Evolutionary conservation across 2,797 vertebrate genomes (phyloP).

Genomic region (Parauchenoglanis ngamensis): DNA sequence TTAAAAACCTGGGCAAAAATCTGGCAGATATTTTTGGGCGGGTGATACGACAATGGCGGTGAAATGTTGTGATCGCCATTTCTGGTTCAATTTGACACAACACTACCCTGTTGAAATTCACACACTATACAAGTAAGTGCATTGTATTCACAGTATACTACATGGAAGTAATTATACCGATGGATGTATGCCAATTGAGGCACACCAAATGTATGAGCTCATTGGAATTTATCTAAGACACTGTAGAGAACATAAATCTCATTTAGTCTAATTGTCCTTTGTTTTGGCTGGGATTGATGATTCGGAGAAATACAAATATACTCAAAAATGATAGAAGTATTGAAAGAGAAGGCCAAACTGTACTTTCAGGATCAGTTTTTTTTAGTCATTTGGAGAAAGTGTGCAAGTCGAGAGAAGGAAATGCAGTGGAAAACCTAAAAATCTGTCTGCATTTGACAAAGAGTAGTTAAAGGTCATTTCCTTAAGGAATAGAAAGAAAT

Average conservation of each 20-base stretch:
- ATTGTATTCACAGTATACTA: too few species aligned
- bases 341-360: neutral
- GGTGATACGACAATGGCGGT: too few species aligned
- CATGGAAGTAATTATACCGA: too few species aligned
- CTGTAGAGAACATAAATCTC: neutral
- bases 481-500: conserved; percentile 5
- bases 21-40: too few species aligned
- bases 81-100: too few species aligned
- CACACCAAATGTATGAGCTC: neutral
- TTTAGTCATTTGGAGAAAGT: neutral
- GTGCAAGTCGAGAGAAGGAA: neutral
- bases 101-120: too few species aligned
- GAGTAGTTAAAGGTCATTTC: conserved; percentile 18
- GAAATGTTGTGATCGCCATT: too few species aligned
- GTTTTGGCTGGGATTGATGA: neutral
- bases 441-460: conserved; percentile 11
- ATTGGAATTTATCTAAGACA: neutral
- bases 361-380: neutral
- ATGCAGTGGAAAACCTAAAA: neutral
- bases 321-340: neutral
- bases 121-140: too few species aligned
- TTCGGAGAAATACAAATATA: neutral
- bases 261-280: neutral
- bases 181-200: too few species aligned
- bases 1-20: too few species aligned